Conservation (phyloP, 2,797 vertebrate species). For the Bradypodion pumilum region DNA sequence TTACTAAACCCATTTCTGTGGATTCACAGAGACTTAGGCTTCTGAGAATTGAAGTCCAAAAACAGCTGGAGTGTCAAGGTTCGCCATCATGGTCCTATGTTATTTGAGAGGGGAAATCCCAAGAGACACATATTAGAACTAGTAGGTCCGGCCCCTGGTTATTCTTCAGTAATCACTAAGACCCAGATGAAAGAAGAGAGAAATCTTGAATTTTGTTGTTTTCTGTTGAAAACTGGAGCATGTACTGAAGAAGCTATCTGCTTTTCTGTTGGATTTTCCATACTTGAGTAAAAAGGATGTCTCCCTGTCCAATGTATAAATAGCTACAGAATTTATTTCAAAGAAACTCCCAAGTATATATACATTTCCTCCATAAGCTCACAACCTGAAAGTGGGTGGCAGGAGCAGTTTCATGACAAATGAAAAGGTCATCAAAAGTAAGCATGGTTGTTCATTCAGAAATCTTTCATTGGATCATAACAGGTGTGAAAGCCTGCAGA, state of each 20-base stretch:
- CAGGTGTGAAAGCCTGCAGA: background rate
- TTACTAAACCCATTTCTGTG: too few species aligned
- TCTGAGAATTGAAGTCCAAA: too few species aligned
- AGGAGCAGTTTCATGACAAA: too few species aligned
- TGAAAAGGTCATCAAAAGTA: background rate
- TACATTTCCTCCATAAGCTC: background rate
- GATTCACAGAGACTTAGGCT: too few species aligned
- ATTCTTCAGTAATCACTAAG: too few species aligned
- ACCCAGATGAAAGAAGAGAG: background rate
- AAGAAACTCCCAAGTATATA: background rate
- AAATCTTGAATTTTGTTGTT: too few species aligned
- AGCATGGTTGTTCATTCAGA: background rate
- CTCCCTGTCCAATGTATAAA: background rate
- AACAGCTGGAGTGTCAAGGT: too few species aligned
- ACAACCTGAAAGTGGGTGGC: background rate
- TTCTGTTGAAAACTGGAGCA: background rate
- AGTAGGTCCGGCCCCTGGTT: background rate
- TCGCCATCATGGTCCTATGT: too few species aligned
- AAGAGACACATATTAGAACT: background rate
- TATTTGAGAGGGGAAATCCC: fast-evolving
- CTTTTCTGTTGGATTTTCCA: background rate
- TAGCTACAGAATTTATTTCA: background rate
- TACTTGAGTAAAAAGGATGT: background rate
- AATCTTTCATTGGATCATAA: background rate
- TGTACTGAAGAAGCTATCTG: background rate